Base-by-base conservation (phyloP, 1,140 invertebrate genomes). In the Littorina saxatilis region DNA sequence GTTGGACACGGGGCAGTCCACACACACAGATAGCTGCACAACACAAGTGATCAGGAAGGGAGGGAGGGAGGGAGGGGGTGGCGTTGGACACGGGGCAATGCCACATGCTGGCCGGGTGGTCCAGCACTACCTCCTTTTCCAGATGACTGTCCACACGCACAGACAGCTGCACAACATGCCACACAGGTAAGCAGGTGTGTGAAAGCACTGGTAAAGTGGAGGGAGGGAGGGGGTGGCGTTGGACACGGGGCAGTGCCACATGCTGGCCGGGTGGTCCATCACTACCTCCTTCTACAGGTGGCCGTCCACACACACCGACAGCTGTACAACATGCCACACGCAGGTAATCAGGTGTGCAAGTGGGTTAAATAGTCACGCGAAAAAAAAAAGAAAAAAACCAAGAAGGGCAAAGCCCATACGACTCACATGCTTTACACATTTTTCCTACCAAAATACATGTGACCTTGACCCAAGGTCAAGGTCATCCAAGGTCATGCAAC, bases 141-240 rank as follows among this genome's bases (percentile, higher is more conserved):
- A 85, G 61, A 82, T 85, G 85, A 3, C 88, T 86, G 86, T 89
- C 86, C 68, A 89, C 66, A 5, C 86, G 43, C 20, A 89, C 23
- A 17, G 50, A 84, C 50, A 84, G 74, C 87, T 88, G 79, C 50
- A 74, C 50, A 27, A 43, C n/a, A n/a, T n/a, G n/a, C n/a, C n/a
- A n/a, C 43, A 29, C 50, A 39, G 52, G n/a, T n/a, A n/a, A n/a
- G n/a, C n/a, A n/a, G n/a, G n/a, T n/a, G n/a, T n/a, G n/a, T n/a
- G n/a, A n/a, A n/a, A n/a, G n/a, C n/a, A n/a, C n/a, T n/a, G n/a
- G n/a, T n/a, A n/a, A n/a, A n/a, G n/a, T n/a, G n/a, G n/a, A n/a
- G n/a, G n/a, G n/a, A 85, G 58, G 35, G 66, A 52, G n/a, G 79
- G 83, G 13, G 78, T 63, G 17, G 73, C 58, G 39, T 82, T 81